These are phyloP conservation scores for Heliornis fulica DNA, from an alignment of 2,113 vertebrate genomes.

Conservation along the genomic window DNA sequence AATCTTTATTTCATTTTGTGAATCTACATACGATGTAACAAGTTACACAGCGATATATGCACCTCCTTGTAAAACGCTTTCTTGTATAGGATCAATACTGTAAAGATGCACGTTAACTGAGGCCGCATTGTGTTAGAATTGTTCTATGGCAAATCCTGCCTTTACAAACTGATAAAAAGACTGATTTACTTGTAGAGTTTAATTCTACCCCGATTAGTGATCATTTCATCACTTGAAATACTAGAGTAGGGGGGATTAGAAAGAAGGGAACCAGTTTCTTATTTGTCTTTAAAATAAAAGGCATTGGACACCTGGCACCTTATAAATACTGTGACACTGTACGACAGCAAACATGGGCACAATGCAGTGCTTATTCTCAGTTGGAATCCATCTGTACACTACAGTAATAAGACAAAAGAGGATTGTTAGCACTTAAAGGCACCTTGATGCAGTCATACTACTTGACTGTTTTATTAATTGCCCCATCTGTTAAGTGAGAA, in stretches of 20 bases:
- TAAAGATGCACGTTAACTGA: neutral
- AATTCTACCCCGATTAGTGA: conserved; percentile 45
- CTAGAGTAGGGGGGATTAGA: neutral
- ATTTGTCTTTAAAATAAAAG: conserved; percentile 70
- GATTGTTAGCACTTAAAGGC: conserved; percentile 78
- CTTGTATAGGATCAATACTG: neutral
- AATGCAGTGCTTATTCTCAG: conserved; percentile 72
- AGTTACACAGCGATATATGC: neutral
- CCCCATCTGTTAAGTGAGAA: conserved; percentile 80
- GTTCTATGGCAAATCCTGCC: conserved; percentile 16
- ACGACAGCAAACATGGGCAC: conserved; percentile 44
- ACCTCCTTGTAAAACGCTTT: neutral
- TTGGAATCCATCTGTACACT: conserved; percentile 71
- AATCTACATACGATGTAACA: neutral
- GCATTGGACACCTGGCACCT: conserved; percentile 72
- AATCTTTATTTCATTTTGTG: neutral
- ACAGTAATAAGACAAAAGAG: conserved; percentile 77
- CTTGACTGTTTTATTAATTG: conserved; percentile 80
- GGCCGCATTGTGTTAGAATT: neutral
- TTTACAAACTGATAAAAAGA: conserved; percentile 45
- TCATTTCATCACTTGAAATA: conserved; percentile 55
- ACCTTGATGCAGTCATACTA: conserved; percentile 73
- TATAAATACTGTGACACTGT: conserved; percentile 65
- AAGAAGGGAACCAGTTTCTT: conserved; percentile 49
- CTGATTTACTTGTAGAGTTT: conserved; percentile 39